phyloP scores from a whole-genome alignment of 2,888 invertebrate species.

The Latheticus oryzae region DNA sequence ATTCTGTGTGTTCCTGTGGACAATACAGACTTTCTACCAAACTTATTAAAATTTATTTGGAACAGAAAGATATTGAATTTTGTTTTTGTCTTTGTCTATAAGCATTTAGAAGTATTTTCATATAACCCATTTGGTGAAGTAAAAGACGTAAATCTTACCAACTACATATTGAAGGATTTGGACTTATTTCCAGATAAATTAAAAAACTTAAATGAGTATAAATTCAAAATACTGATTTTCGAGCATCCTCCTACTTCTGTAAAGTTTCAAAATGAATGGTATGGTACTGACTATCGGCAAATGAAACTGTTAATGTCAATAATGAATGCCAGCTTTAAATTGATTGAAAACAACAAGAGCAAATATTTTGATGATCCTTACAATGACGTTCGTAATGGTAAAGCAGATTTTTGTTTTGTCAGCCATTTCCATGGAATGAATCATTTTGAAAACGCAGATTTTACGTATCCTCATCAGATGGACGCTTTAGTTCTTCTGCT shows the following conservation, averaged over 20 bases:
- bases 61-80: slow-evolving; percentile 25
- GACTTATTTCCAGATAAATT: slow-evolving; percentile 29
- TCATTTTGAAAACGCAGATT: slow-evolving; percentile 8
- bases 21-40: not conserved
- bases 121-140: slow-evolving; percentile 28
- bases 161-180: not conserved
- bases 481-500: slow-evolving; percentile 17
- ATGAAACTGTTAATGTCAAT: slow-evolving; percentile 26
- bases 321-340: slow-evolving; percentile 25
- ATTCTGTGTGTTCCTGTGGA: slow-evolving; percentile 13
- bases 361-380: slow-evolving; percentile 3
- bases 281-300: slow-evolving; percentile 24
- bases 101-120: slow-evolving; percentile 25
- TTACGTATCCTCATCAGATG: slow-evolving; percentile 16
- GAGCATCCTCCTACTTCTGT: slow-evolving; percentile 5
- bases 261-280: slow-evolving; percentile 14
- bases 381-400: not conserved
- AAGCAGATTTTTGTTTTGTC: slow-evolving; percentile 33
- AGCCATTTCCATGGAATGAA: slow-evolving; percentile 24
- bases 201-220: slow-evolving; percentile 28
- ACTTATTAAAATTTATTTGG: slow-evolving; percentile 18
- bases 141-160: slow-evolving; percentile 8
- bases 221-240: slow-evolving; percentile 24
- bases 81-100: slow-evolving; percentile 26
- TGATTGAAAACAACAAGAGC: not conserved